Evolutionary conservation across 1,140 invertebrate species (phyloP).

Genomic region (Drosophila carrolli): DNA sequence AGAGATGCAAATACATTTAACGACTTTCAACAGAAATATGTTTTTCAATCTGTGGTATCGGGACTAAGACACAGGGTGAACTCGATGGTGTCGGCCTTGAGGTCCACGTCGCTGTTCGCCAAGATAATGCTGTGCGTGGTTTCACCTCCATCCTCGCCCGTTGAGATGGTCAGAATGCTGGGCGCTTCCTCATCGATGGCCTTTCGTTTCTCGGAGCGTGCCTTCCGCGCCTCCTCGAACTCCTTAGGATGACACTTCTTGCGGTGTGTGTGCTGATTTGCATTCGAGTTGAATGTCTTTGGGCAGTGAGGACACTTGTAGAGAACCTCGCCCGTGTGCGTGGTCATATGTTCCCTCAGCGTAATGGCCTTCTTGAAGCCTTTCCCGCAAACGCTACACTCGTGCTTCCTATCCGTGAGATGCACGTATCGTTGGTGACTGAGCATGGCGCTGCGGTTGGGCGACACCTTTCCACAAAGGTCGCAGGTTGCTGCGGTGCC

Average conservation of each 20-base stretch:
- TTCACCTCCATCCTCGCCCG: conserved; percentile 30
- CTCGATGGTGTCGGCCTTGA: conserved; percentile 62
- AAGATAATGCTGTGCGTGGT: conserved; percentile 60
- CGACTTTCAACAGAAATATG: not conserved
- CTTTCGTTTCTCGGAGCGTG: conserved; percentile 55
- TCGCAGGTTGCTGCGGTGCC: conserved; percentile 60
- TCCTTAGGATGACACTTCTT: conserved; percentile 81
- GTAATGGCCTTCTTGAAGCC: conserved; percentile 78
- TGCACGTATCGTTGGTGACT: conserved; percentile 81
- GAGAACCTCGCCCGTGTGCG: conserved; percentile 78
- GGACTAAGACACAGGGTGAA: conserved; percentile 61
- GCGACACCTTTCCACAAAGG: conserved; percentile 76
- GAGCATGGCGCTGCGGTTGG: conserved; percentile 76
- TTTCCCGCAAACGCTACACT: conserved; percentile 75
- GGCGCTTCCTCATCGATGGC: conserved; percentile 14
- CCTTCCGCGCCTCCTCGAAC: conserved; percentile 68
- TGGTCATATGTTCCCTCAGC: conserved; percentile 80
- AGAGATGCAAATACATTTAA: conserved; percentile 17
- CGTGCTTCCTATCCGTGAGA: conserved; percentile 56
- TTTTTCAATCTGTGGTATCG: conserved; percentile 32
- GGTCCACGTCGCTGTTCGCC: conserved; percentile 39
- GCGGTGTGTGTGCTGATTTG: conserved; percentile 81
- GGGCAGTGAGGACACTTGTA: conserved; percentile 82
- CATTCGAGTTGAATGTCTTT: conserved; percentile 81
- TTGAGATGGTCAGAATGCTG: conserved; percentile 60